Base-by-base conservation (phyloP, 2,797 vertebrate species). In the Spondyliosoma cantharus region DNA sequence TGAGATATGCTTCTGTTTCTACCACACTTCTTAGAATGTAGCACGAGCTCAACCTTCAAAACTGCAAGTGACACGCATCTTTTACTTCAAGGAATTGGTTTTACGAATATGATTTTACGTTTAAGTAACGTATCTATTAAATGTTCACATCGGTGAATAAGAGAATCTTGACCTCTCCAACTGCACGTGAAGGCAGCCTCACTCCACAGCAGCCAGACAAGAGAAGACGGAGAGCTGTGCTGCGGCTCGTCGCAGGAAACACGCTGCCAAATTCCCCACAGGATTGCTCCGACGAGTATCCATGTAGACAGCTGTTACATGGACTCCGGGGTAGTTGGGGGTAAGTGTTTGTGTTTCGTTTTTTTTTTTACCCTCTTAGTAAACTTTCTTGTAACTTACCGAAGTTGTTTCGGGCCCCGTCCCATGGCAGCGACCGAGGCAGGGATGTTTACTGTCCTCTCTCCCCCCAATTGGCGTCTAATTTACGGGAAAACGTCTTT, bases 361-460 rank as follows among this genome's bases (percentile, higher is more conserved):
- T 70, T 66, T n/a, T 25, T 25, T 66, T n/a, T 25, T 25, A 9
- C 0, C 17, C 7, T 17, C 16, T 80, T 67, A 46, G 11, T 73
- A 3, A n/a, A 82, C 59, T 85, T 69, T 76, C 2, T 80, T 64
- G 19, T 43, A 46, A 16, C 45, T 16, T 17, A 2, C 19, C 29
- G 71, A 73, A 84, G 78, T 88, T 82, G 43, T 63, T 24, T 64
- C 67, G 86, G 82, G 80, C 75, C 77, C 78, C 29, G 68, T 79
- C 14, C 68, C 74, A 14, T 4, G 24, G 69, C 50, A 67, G 67
- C 57, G 54, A 59, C 78, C 46, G 67, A 85, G 68, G 52, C 87
- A 72, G 81, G 86, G 85, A 78, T 70, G 61, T 93, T 83, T 82
- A 82, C 82, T 82, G 80, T 19, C 56, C 81, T 63, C 78, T 56